Percentiles rank a stretch among this genome's conserved stretches.
These are phyloP conservation scores for Ephydatia muelleri DNA, from an alignment of 37 sponge, comb jelly and placozoan genomes.

Conservation along the genomic window DNA sequence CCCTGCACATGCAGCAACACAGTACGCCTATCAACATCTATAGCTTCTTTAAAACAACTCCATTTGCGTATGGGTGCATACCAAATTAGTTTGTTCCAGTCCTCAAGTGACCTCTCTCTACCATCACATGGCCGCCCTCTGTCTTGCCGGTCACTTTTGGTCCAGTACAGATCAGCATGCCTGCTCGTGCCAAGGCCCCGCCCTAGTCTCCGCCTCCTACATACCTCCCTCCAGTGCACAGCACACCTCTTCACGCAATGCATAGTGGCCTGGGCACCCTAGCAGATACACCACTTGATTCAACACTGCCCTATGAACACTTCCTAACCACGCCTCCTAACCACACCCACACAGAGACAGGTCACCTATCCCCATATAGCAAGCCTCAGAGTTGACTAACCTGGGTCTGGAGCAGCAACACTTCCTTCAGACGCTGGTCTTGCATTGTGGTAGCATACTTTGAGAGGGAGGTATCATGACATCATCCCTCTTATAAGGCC, in stretches of 20 bases:
- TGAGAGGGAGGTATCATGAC: not conserved
- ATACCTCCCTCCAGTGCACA: constrained; percentile 43
- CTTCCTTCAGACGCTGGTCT: not conserved
- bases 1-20: too few relatives aligned
- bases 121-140: not conserved
- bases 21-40: too few relatives aligned
- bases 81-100: not conserved
- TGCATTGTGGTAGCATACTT: not conserved
- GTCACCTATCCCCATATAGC: too few relatives aligned
- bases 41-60: too few relatives aligned
- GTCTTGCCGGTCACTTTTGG: not conserved
- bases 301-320: too few relatives aligned
- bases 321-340: too few relatives aligned
- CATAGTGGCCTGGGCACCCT: constrained; percentile 23
- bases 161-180: not conserved
- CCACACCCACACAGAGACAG: too few relatives aligned
- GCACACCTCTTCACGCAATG: constrained; percentile 57
- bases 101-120: not conserved
- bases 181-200: not conserved
- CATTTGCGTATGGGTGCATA: too few relatives aligned
- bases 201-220: constrained; percentile 10
- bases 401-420: not conserved
- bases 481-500: not conserved
- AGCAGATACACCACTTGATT: too few relatives aligned
- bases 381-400: not conserved